phyloP scores from a whole-genome alignment of 35 echinoderm and acorn worm genomes.

The Stichopus chloronotus region DNA sequence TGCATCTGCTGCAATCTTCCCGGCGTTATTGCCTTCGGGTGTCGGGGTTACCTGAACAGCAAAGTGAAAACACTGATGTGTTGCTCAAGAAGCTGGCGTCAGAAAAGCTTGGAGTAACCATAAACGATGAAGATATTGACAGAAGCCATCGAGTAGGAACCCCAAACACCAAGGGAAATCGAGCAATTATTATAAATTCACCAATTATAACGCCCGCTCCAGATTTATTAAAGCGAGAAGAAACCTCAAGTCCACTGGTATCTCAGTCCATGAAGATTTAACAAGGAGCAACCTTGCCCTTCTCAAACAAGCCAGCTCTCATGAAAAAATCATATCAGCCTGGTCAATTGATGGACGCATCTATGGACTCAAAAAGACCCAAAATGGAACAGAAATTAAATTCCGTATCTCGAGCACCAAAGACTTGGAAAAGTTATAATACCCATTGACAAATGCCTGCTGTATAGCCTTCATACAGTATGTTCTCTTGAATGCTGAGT shows the following conservation, averaged over 20 bases:
- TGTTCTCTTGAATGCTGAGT: neutral
- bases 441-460: neutral
- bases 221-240: slow-evolving; percentile 4
- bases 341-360: slow-evolving; percentile 37
- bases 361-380: neutral
- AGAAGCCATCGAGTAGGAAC: slow-evolving; percentile 22
- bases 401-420: neutral
- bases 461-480: neutral
- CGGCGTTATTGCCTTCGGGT: neutral
- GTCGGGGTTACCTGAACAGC: neutral
- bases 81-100: neutral
- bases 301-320: neutral
- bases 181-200: slow-evolving; percentile 45
- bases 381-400: slow-evolving; percentile 1
- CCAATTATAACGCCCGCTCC: neutral
- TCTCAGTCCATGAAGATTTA: neutral
- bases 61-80: slow-evolving; percentile 14
- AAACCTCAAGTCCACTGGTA: neutral
- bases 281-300: neutral
- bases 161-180: slow-evolving; percentile 4
- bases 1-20: slow-evolving; percentile 45
- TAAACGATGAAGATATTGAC: slow-evolving; percentile 13
- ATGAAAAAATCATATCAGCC: neutral
- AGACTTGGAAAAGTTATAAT: neutral
- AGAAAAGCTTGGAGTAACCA: neutral